Evolutionary conservation across 1,140 invertebrate species (phyloP).

Genomic region (Zaprionus africanus): DNA sequence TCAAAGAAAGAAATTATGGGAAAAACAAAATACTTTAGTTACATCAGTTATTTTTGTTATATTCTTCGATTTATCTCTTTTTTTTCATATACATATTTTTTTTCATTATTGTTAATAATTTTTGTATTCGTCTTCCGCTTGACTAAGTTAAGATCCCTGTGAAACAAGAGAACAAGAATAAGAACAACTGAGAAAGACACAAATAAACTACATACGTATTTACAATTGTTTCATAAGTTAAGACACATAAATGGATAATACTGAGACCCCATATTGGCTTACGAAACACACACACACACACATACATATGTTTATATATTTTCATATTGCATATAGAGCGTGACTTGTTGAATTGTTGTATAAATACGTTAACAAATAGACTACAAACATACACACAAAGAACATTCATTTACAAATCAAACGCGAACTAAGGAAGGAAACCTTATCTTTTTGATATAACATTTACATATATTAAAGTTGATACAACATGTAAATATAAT

Average conservation of each 20-base stretch:
- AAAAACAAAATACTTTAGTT: conserved; percentile 11
- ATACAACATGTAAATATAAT: conserved; percentile 27
- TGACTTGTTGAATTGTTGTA: conserved; percentile 3
- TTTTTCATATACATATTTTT: conserved; percentile 10
- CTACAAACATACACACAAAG: not conserved
- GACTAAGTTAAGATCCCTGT: conserved; percentile 33
- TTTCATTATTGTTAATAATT: conserved; percentile 6
- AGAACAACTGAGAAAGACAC: conserved; percentile 4
- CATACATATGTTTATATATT: not conserved
- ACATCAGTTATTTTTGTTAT: not conserved
- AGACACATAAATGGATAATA: not conserved
- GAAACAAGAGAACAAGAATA: conserved; percentile 16
- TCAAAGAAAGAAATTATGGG: conserved; percentile 15
- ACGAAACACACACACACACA: conserved; percentile 16
- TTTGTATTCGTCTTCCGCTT: conserved; percentile 1
- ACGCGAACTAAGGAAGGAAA: conserved; percentile 20
- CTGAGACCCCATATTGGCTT: not conserved
- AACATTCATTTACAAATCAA: conserved; percentile 1
- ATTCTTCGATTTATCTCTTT: not conserved
- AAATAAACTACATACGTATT: conserved; percentile 7
- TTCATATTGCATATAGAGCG: conserved; percentile 1
- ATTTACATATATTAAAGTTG: conserved; percentile 18
- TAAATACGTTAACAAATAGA: conserved; percentile 9
- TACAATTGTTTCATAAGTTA: conserved; percentile 1
- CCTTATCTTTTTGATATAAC: conserved; percentile 25